Percentiles rank a stretch among this genome's conserved stretches.
phyloP scores from a whole-genome alignment of 2,888 invertebrate genomes.

The Salticus scenicus region DNA sequence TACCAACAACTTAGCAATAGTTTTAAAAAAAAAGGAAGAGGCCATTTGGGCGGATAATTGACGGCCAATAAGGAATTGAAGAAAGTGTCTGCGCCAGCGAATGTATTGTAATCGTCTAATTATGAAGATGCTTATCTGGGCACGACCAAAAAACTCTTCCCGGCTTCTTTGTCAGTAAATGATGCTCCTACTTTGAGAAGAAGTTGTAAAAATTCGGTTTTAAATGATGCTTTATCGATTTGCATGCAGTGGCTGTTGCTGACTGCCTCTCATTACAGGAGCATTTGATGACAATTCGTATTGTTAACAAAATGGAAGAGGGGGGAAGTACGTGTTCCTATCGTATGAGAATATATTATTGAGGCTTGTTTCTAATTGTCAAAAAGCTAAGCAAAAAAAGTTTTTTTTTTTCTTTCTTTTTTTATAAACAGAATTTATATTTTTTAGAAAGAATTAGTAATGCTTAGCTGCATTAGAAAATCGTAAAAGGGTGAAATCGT shows the following conservation, averaged over 20 bases:
- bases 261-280: background rate
- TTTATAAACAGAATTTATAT: too few relatives aligned
- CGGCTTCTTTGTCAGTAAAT: background rate
- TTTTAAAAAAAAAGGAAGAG: background rate
- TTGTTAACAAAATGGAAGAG: background rate
- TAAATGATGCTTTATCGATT: background rate
- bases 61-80: conserved; percentile 17
- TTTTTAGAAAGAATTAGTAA: too few relatives aligned
- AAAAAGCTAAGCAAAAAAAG: too few relatives aligned
- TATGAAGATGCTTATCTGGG: conserved; percentile 30
- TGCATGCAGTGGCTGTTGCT: background rate
- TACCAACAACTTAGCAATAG: conserved; percentile 17
- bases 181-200: background rate
- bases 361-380: too few relatives aligned
- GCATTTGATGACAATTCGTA: background rate
- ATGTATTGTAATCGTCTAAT: conserved; percentile 41
- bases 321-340: too few relatives aligned
- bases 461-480: too few relatives aligned
- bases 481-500: too few relatives aligned
- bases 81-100: background rate
- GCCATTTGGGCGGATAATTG: conserved; percentile 39
- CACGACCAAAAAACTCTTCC: background rate
- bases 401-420: too few relatives aligned
- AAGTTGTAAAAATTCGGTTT: background rate
- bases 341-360: too few relatives aligned